Conservation (phyloP, 2,113 vertebrate genomes). For the Fukomys damarensis region DNA sequence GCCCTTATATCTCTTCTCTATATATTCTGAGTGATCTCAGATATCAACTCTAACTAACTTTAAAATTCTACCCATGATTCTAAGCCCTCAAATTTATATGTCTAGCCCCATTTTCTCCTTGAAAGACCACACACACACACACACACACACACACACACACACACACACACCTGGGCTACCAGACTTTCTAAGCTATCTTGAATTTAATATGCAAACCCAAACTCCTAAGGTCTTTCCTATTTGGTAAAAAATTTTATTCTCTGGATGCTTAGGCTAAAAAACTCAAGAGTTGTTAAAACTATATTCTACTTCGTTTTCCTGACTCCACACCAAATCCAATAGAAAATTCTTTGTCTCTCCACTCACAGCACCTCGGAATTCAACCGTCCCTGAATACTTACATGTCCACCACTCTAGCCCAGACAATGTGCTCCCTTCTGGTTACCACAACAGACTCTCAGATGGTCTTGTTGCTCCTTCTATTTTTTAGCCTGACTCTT, state of each 20-base stretch:
- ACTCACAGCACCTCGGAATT: constrained; percentile 12
- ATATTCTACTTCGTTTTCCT: neutral
- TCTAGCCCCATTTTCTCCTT: neutral
- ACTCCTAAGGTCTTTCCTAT: neutral
- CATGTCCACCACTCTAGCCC: neutral
- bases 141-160: neutral
- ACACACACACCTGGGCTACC: neutral
- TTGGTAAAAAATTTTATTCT: constrained; percentile 39
- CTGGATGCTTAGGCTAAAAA: neutral
- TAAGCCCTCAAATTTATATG: neutral
- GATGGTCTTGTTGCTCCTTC: neutral
- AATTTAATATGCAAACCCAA: constrained; percentile 39
- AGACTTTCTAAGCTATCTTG: neutral
- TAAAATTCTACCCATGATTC: neutral
- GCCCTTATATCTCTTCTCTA: constrained; percentile 6
- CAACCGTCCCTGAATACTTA: neutral
- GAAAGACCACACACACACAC: neutral
- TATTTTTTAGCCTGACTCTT: neutral
- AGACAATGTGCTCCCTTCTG: neutral
- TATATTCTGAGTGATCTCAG: neutral
- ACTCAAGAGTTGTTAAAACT: neutral
- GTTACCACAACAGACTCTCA: neutral
- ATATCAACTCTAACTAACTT: neutral
- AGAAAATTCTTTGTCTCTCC: neutral
- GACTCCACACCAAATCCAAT: neutral